Base-by-base conservation (phyloP, 2,888 invertebrate species). In the Andrena haemorrhoa region DNA sequence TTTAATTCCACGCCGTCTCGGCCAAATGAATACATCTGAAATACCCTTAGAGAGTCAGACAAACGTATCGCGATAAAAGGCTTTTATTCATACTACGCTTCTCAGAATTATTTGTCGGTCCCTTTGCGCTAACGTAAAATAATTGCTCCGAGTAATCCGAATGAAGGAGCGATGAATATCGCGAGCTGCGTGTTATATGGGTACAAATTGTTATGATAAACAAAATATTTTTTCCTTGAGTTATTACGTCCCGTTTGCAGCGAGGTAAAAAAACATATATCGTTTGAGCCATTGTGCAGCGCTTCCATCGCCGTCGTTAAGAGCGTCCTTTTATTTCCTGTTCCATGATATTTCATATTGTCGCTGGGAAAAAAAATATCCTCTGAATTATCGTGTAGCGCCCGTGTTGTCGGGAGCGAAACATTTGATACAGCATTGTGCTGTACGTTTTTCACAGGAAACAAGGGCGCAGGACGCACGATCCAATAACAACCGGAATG, bases 311-410 rank as follows among this genome's bases (percentile, higher is more conserved):
- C 56, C 23, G 20, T 56, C 56, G 56, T 26, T 26, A 23, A 23
- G 20, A 26, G 26, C 56, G 56, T 56, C 56, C 56, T 26, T 56
- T 26, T 26, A 60, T 60, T 60, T 60, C 51, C 51, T 51, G 51
- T 20, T 51, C 8, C 51, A 2, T 51, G 51, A n/a, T 51, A 51
- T 51, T 51, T 51, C 20, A 51, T 51, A 51, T 51, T 51, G 41
- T 51, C 20, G 51, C 20, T 12, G 16, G 41, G 29, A 41, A 41
- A 41, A 41, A 41, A 41, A 41, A 51, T 51, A 51, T 8, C 20
- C 51, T 20, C 20, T 51, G 20, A 51, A 51, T 51, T 51, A 51
- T 51, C 51, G 51, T 51, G n/a, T 20, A 8, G 51, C 20, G 51
- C n/a, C 20, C 20, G 51, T 20, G 20, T 20, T 51, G 51, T 51